Evolutionary conservation across 1,140 invertebrate species (phyloP).

Genomic region (Elymnias hypermnestra): DNA sequence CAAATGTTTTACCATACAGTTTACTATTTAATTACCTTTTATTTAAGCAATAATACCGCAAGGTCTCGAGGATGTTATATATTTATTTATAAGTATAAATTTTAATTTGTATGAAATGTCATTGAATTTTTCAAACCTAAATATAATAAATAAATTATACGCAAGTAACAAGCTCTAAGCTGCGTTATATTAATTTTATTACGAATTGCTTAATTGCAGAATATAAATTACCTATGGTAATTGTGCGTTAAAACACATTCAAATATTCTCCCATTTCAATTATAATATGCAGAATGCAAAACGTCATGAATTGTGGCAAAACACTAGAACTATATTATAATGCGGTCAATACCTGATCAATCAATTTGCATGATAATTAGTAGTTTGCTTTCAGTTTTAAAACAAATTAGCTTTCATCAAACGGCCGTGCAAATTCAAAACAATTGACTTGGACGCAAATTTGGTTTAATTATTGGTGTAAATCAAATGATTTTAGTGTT

Average conservation of each 20-base stretch:
- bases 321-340: conserved; percentile 30
- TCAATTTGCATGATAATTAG: conserved; percentile 67
- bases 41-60: no score
- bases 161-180: no score
- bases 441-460: neutral
- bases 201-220: no score
- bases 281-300: conserved; percentile 12
- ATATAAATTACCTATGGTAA: conserved; percentile 9
- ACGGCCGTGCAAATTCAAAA: conserved; percentile 19
- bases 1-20: no score
- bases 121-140: no score
- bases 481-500: no score
- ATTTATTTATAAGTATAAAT: no score
- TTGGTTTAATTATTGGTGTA: neutral
- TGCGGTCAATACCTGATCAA: conserved; percentile 51
- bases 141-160: no score
- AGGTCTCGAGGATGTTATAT: no score
- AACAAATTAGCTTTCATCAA: conserved; percentile 53
- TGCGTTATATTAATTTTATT: no score
- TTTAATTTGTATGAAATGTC: no score
- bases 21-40: no score
- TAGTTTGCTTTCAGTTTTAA: conserved; percentile 51
- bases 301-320: conserved; percentile 8
- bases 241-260: conserved; percentile 13
- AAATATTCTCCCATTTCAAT: conserved; percentile 16